Evolutionary conservation across 2,113 vertebrate genomes (phyloP).

Genomic region (Regulus satrapa): DNA sequence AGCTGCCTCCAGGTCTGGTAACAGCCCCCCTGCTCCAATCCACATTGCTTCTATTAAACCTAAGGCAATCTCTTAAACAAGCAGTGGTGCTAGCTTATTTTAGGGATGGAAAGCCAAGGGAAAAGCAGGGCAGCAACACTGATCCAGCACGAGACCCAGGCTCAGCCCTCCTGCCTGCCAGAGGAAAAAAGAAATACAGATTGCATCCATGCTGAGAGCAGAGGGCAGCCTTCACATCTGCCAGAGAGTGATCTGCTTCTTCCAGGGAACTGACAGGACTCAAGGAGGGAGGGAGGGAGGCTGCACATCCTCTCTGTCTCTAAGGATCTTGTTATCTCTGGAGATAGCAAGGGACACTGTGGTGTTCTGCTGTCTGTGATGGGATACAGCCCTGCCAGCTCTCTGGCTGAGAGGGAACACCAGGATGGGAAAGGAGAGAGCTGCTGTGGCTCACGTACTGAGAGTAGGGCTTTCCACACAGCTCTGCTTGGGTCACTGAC

Average conservation of each 20-base stretch:
- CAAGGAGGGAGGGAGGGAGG: background rate
- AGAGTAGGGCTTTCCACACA: background rate
- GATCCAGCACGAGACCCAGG: background rate
- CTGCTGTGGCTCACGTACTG: background rate
- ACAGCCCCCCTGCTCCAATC: background rate
- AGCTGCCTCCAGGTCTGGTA: background rate
- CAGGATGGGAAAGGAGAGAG: background rate
- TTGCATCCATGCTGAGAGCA: background rate
- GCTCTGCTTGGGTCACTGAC: background rate
- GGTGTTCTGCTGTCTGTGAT: background rate
- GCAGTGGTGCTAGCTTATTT: background rate
- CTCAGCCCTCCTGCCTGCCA: background rate
- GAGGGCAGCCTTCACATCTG: background rate
- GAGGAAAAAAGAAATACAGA: background rate
- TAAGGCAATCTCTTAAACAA: background rate
- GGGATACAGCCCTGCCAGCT: background rate
- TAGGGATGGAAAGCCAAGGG: background rate
- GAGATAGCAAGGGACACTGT: background rate
- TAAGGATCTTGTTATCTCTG: conserved; percentile 14
- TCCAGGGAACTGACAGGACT: background rate
- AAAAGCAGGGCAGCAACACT: background rate
- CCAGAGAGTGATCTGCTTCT: background rate
- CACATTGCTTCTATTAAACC: background rate
- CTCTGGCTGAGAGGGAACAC: background rate
- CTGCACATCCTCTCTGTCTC: background rate